Evolutionary conservation across 2,797 vertebrate species (phyloP).

Genomic region (Premnoplex brunnescens): DNA sequence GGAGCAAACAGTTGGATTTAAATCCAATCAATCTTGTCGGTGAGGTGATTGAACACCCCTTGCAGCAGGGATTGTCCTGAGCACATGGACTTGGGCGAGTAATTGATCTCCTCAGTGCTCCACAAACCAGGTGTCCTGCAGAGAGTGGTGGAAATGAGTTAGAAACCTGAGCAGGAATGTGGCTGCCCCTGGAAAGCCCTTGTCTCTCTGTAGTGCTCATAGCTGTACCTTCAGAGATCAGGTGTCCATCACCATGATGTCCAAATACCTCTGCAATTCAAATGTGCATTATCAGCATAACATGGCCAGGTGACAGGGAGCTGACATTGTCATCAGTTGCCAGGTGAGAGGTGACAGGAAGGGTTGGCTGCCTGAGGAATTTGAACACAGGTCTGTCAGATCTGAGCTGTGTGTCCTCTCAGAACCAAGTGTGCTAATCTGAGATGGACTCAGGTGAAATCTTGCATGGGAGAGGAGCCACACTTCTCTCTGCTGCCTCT

Average conservation of each 20-base stretch:
- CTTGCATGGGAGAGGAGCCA: neutral
- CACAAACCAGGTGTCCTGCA: neutral
- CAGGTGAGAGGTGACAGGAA: neutral
- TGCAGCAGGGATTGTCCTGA: conserved; percentile 33
- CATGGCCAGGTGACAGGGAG: neutral
- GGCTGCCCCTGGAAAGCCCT: neutral
- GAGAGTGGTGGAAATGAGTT: neutral
- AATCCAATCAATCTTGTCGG: conserved; percentile 46
- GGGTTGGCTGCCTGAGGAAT: neutral
- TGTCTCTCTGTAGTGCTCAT: neutral
- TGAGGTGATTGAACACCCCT: conserved; percentile 37
- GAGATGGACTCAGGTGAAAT: neutral
- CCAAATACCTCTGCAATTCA: neutral
- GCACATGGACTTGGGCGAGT: conserved; percentile 17
- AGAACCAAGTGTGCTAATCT: neutral
- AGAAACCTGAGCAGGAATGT: neutral
- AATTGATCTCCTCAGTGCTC: conserved; percentile 39
- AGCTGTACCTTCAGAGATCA: neutral
- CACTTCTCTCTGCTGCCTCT: neutral
- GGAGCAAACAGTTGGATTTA: conserved; percentile 42
- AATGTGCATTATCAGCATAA: neutral
- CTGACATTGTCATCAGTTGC: neutral
- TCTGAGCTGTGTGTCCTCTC: neutral
- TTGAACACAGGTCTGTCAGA: neutral
- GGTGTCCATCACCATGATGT: neutral